Conservation (phyloP, 2,888 invertebrate species). For the Euplexia lucipara region DNA sequence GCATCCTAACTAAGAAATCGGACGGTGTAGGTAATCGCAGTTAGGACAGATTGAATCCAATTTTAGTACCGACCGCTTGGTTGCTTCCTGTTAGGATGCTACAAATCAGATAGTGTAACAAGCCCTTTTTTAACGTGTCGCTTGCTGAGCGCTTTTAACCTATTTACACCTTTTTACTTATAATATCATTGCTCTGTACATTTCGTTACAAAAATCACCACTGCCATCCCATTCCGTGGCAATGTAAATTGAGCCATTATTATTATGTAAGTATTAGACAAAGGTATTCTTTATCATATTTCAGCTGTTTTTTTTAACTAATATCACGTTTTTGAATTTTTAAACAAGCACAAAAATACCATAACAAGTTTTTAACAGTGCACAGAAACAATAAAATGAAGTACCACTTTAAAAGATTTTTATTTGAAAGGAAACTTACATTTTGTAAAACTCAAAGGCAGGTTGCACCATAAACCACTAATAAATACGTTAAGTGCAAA, state of each 20-base stretch:
- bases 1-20: no score
- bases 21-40: no score
- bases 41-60: no score
- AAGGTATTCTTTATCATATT: constrained; percentile 2
- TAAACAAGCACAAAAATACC: constrained; percentile 15
- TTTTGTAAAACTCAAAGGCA: background rate
- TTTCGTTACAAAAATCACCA: background rate
- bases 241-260: constrained; percentile 14
- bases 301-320: constrained; percentile 20
- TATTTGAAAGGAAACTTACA: constrained; percentile 8
- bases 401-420: constrained; percentile 19
- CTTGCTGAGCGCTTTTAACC: no score
- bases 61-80: no score
- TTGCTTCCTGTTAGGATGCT: no score
- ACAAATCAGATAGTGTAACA: no score
- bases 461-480: background rate
- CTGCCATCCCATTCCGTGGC: background rate
- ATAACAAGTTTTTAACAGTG: constrained; percentile 15
- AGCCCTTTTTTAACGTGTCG: no score
- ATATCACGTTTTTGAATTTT: constrained; percentile 11
- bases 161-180: no score
- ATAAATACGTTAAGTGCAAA: no score
- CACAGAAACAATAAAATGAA: constrained; percentile 40
- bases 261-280: constrained; percentile 6
- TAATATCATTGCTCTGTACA: no score